These are phyloP conservation scores for Eutolmus rufibarbis DNA, from an alignment of 2,888 invertebrate genomes.

Conservation along the genomic window DNA sequence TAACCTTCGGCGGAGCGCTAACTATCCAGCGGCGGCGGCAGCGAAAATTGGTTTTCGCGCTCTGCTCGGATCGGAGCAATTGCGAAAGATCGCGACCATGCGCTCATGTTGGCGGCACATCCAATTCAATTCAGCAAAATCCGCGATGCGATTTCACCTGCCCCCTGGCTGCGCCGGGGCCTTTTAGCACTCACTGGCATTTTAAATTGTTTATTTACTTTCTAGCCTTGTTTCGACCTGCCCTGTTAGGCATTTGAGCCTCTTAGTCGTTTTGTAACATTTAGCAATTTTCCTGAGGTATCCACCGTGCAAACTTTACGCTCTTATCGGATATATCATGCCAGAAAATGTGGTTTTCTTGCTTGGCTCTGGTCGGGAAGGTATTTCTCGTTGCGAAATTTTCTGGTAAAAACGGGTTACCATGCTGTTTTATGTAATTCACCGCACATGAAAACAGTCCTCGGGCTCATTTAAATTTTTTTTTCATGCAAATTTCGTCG, in stretches of 20 bases:
- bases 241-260: conserved; percentile 10
- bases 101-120: neutral
- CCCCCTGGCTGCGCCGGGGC: neutral
- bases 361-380: neutral
- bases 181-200: conserved; percentile 2
- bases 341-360: conserved; percentile 18
- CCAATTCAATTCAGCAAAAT: conserved; percentile 18
- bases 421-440: neutral
- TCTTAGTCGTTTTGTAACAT: neutral
- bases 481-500: neutral
- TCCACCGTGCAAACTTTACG: neutral
- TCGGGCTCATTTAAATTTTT: neutral
- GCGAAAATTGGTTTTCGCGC: conserved; percentile 18
- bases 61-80: neutral
- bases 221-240: conserved; percentile 20
- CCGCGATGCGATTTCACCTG: conserved; percentile 4
- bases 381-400: conserved; percentile 11
- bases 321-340: conserved; percentile 13
- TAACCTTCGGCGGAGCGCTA: neutral
- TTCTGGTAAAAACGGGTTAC: conserved; percentile 11
- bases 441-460: neutral
- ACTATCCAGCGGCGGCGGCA: neutral
- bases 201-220: conserved; percentile 32
- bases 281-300: conserved; percentile 6
- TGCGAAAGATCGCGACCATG: neutral